These are phyloP conservation scores for Trypoxylon attenuatum DNA, from an alignment of 2,888 invertebrate species.

Conservation along the genomic window DNA sequence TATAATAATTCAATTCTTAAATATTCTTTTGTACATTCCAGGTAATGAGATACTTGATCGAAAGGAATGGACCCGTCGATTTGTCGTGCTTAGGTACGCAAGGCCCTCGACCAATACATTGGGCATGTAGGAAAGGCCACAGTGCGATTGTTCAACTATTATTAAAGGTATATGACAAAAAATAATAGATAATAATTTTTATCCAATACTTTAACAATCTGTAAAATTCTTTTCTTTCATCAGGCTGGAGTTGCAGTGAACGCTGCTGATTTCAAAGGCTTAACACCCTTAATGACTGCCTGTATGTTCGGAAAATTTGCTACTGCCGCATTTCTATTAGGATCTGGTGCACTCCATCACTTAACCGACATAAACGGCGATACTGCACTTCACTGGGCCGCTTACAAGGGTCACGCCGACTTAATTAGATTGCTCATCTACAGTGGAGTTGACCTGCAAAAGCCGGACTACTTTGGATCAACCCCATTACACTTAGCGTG, in stretches of 20 bases:
- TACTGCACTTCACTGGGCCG: conserved; percentile 95
- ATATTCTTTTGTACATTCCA: conserved; percentile 29
- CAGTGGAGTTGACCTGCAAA: conserved; percentile 92
- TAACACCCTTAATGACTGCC: conserved; percentile 93
- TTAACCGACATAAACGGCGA: conserved; percentile 94
- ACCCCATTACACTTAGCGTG: conserved; percentile 94
- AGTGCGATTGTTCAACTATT: conserved; percentile 88
- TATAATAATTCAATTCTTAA: neutral
- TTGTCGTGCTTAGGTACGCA: conserved; percentile 91
- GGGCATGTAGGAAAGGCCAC: conserved; percentile 96
- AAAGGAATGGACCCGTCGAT: conserved; percentile 89
- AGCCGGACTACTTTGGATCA: conserved; percentile 94
- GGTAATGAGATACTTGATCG: conserved; percentile 89
- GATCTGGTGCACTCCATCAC: conserved; percentile 91
- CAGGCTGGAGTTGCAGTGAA: conserved; percentile 92
- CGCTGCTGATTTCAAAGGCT: conserved; percentile 90
- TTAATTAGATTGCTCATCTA: conserved; percentile 91
- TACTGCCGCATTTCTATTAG: conserved; percentile 91
- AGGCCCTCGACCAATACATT: conserved; percentile 93
- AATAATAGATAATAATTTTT: neutral
- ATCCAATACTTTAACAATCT: neutral
- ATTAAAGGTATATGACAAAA: conserved; percentile 71
- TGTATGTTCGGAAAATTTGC: conserved; percentile 95
- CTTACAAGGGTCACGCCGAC: conserved; percentile 94
- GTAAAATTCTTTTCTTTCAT: neutral